Evolutionary conservation across 1,140 invertebrate genomes (phyloP).

Genomic region (Laupala kohalensis): DNA sequence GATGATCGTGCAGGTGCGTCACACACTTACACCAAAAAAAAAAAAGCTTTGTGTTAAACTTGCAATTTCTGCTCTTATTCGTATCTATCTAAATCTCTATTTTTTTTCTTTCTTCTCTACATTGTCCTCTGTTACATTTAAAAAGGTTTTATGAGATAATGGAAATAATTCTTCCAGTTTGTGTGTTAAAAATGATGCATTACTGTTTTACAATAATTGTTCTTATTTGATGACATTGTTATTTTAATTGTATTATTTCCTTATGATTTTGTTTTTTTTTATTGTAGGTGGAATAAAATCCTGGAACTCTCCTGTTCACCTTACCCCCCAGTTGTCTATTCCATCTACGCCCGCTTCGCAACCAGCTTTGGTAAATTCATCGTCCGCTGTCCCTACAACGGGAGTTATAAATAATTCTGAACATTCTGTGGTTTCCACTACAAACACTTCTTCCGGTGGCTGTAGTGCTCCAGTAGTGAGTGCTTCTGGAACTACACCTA

Average conservation of each 20-base stretch:
- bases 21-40: too few relatives aligned
- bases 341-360: constrained; percentile 3
- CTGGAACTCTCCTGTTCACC: constrained; percentile 16
- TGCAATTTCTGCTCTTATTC: too few relatives aligned
- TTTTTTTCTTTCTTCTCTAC: too few relatives aligned
- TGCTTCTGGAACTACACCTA: constrained; percentile 16
- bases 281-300: constrained; percentile 1
- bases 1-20: constrained; percentile 1
- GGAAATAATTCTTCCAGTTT: too few relatives aligned
- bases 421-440: background rate
- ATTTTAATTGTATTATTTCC: too few relatives aligned
- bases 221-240: too few relatives aligned
- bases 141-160: too few relatives aligned
- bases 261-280: background rate
- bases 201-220: too few relatives aligned
- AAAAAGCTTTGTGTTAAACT: too few relatives aligned
- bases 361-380: background rate
- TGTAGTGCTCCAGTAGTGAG: background rate
- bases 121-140: too few relatives aligned
- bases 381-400: background rate
- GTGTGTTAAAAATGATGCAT: too few relatives aligned
- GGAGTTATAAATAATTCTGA: background rate
- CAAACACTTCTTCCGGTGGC: background rate
- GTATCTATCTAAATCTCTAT: too few relatives aligned
- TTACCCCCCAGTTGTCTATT: background rate